Percentiles rank a stretch among this genome's conserved stretches.
Evolutionary conservation across 2,113 vertebrate genomes (phyloP).

Genomic region (Laterallus jamaicensis): DNA sequence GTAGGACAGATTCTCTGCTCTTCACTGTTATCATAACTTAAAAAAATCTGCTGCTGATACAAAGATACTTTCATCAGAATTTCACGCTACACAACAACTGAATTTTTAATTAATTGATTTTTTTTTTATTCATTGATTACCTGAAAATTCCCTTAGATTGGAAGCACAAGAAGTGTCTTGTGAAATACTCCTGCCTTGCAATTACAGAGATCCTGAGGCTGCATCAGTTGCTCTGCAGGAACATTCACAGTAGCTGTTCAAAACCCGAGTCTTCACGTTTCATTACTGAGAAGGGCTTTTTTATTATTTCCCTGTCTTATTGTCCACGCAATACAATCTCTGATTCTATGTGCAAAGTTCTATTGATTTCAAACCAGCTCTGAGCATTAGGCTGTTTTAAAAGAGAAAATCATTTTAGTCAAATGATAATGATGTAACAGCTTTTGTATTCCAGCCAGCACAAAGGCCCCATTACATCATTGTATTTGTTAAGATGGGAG

Average conservation of each 20-base stretch:
- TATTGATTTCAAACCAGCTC: neutral
- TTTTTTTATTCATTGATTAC: neutral
- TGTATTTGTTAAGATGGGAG: neutral
- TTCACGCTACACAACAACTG: neutral
- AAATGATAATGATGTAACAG: neutral
- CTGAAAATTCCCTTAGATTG: neutral
- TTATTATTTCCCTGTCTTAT: neutral
- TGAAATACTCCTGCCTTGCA: neutral
- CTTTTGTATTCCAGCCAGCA: neutral
- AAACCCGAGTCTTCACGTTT: neutral
- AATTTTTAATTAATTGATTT: neutral
- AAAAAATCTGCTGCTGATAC: neutral
- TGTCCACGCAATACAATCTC: neutral
- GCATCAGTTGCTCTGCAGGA: neutral
- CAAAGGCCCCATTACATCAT: neutral
- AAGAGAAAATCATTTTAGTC: neutral
- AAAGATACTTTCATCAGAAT: neutral
- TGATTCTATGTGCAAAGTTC: neutral
- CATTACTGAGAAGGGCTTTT: neutral
- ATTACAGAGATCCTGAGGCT: neutral
- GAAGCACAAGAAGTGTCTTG: neutral
- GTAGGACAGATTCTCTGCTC: neutral
- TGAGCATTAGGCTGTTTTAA: neutral
- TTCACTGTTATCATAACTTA: neutral
- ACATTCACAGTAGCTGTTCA: neutral